phyloP scores from a whole-genome alignment of 2,888 invertebrate genomes.

The Stenurella melanura region DNA sequence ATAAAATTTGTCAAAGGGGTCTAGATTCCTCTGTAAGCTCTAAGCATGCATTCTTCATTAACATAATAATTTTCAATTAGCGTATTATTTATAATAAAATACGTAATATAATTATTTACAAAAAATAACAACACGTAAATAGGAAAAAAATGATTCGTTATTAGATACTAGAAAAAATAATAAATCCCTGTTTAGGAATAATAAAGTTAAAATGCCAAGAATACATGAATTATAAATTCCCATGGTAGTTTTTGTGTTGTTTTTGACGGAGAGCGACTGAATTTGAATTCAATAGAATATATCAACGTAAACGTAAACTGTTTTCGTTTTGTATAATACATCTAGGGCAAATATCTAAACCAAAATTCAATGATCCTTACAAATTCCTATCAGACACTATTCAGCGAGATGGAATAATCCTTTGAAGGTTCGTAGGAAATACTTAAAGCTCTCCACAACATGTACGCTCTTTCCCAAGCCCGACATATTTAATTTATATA shows the following conservation, averaged over 20 bases:
- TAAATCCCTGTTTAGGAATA: too few relatives aligned
- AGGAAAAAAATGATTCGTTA: too few relatives aligned
- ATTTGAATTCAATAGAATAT: conserved; percentile 14
- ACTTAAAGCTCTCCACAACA: conserved; percentile 1
- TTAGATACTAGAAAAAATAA: too few relatives aligned
- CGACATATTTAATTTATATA: conserved; percentile 23
- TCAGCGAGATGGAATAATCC: conserved; percentile 13
- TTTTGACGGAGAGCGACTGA: background rate
- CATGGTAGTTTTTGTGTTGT: background rate
- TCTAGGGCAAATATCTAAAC: background rate
- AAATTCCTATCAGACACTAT: conserved; percentile 8
- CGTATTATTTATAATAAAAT: too few relatives aligned
- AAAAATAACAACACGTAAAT: too few relatives aligned
- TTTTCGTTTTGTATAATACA: conserved; percentile 9
- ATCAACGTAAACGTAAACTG: background rate
- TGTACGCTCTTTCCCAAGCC: background rate
- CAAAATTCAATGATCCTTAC: conserved; percentile 12
- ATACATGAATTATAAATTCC: background rate
- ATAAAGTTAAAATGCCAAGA: background rate
- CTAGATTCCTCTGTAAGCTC: too few relatives aligned
- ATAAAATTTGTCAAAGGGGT: too few relatives aligned
- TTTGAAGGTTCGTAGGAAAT: conserved; percentile 11
- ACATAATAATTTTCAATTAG: too few relatives aligned
- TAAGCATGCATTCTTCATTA: too few relatives aligned
- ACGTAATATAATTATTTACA: too few relatives aligned